Conservation (phyloP, 1,140 invertebrate species). For the Diorhabda sublineata region DNA sequence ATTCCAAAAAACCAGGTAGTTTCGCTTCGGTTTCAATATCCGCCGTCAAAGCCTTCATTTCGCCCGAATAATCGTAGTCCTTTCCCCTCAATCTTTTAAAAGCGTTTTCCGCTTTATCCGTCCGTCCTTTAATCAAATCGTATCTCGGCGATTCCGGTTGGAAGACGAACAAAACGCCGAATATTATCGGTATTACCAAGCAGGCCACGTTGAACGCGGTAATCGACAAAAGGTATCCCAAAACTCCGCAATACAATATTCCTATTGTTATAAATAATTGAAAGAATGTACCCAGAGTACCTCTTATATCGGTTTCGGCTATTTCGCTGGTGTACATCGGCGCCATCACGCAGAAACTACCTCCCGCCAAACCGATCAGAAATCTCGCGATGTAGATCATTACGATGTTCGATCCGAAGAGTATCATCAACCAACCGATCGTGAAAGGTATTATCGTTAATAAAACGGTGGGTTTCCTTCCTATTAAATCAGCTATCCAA, state of each 20-base stretch:
- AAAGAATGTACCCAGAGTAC: conserved; percentile 64
- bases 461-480: conserved; percentile 65
- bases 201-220: conserved; percentile 54
- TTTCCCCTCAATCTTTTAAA: conserved; percentile 66
- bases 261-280: conserved; percentile 64
- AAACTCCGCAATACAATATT: conserved; percentile 56
- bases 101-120: conserved; percentile 59
- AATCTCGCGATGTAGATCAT: conserved; percentile 66
- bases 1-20: conserved; percentile 42
- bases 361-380: conserved; percentile 60
- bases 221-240: conserved; percentile 49
- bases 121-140: conserved; percentile 54
- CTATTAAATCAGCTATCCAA: conserved; percentile 61
- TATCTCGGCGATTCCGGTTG: conserved; percentile 66
- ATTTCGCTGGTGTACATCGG: conserved; percentile 74
- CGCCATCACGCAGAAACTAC: conserved; percentile 59
- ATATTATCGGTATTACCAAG: conserved; percentile 56
- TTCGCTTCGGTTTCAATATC: conserved; percentile 40
- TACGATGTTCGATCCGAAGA: conserved; percentile 54
- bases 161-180: conserved; percentile 56
- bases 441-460: conserved; percentile 61
- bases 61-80: conserved; percentile 59
- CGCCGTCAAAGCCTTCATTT: conserved; percentile 52
- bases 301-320: conserved; percentile 62
- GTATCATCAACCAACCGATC: conserved; percentile 64